These are phyloP conservation scores for Elmis aenea DNA, from an alignment of 2,888 invertebrate genomes.

Conservation along the genomic window DNA sequence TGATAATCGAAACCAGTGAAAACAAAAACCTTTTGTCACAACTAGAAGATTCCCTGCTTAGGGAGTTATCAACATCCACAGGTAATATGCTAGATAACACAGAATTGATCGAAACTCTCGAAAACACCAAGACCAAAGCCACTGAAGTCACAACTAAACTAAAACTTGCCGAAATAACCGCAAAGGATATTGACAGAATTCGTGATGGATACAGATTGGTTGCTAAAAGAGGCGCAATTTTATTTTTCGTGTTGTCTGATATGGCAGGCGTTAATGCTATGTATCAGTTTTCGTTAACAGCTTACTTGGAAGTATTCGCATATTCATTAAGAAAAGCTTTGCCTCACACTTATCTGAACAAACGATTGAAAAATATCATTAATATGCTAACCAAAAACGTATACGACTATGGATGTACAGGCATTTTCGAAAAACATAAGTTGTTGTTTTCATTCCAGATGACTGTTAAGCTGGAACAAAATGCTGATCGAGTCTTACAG, in stretches of 20 bases:
- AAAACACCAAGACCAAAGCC: conserved; percentile 85
- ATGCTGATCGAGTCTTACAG: conserved; percentile 59
- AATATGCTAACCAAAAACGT: conserved; percentile 81
- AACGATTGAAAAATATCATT: conserved; percentile 76
- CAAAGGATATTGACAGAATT: conserved; percentile 74
- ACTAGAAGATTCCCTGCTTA: conserved; percentile 77
- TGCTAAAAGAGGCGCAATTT: conserved; percentile 79
- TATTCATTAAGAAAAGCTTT: conserved; percentile 76
- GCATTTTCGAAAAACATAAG: conserved; percentile 89
- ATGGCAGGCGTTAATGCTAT: conserved; percentile 85
- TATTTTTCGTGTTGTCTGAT: conserved; percentile 87
- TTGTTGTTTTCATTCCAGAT: conserved; percentile 89
- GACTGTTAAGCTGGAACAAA: conserved; percentile 75
- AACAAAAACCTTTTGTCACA: conserved; percentile 80
- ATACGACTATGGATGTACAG: conserved; percentile 87
- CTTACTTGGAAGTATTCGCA: conserved; percentile 80
- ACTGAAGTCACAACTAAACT: conserved; percentile 76
- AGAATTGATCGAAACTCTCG: conserved; percentile 78
- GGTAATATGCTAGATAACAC: conserved; percentile 92
- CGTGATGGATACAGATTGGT: conserved; percentile 82
- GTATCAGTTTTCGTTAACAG: conserved; percentile 87
- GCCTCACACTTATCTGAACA: conserved; percentile 71
- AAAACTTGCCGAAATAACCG: conserved; percentile 69
- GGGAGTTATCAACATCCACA: conserved; percentile 78
- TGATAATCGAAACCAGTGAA: conserved; percentile 79